Conservation (phyloP, 2,113 vertebrate genomes). For the Harpagus bidentatus region DNA sequence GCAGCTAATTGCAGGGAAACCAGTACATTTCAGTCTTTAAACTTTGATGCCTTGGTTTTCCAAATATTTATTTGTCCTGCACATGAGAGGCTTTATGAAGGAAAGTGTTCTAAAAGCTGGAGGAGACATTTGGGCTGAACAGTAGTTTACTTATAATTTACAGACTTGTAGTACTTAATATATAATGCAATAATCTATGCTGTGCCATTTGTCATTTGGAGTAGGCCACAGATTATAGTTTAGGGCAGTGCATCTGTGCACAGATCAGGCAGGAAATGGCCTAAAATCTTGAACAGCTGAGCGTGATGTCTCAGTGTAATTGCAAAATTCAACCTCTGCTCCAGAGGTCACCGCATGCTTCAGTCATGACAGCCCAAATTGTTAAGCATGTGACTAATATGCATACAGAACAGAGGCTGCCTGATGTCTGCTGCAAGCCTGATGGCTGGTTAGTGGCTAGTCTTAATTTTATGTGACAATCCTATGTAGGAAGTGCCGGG, state of each 20-base stretch:
- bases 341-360: slow-evolving; percentile 83
- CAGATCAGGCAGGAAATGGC: slow-evolving; percentile 88
- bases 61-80: too few species aligned
- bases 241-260: slow-evolving; percentile 98
- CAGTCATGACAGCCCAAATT: slow-evolving; percentile 82
- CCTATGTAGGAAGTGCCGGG: slow-evolving; percentile 76
- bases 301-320: slow-evolving; percentile 81
- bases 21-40: too few species aligned
- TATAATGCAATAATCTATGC: too few species aligned
- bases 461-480: slow-evolving; percentile 85
- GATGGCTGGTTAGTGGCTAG: slow-evolving; percentile 83
- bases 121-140: too few species aligned
- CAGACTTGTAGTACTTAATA: too few species aligned
- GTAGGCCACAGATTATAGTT: slow-evolving; percentile 95
- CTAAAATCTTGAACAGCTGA: slow-evolving; percentile 96
- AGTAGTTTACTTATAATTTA: too few species aligned
- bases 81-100: too few species aligned
- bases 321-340: slow-evolving; percentile 83
- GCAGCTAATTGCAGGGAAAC: too few species aligned
- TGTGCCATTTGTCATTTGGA: slow-evolving; percentile 79
- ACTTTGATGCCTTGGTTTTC: too few species aligned
- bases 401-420: slow-evolving; percentile 78
- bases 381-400: slow-evolving; percentile 83
- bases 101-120: too few species aligned
- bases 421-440: slow-evolving; percentile 75